Evolutionary conservation across 2,888 invertebrate genomes (phyloP).

Genomic region (Epinotia demarniana): DNA sequence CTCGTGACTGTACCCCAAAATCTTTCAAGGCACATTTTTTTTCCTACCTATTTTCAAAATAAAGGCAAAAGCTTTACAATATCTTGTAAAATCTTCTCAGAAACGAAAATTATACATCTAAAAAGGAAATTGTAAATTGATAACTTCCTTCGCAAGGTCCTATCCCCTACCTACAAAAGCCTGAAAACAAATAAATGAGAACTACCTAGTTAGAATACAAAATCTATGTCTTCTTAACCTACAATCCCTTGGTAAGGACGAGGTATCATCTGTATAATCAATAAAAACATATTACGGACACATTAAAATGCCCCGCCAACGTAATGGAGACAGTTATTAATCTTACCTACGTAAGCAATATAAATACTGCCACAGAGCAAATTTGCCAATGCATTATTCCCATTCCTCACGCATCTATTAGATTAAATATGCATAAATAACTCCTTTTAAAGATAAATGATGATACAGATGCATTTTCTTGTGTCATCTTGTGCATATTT

Average conservation of each 20-base stretch:
- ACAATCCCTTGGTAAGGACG: neutral
- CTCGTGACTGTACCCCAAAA: no score
- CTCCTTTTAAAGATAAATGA: slow-evolving; percentile 22
- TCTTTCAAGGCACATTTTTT: no score
- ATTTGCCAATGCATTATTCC: slow-evolving; percentile 20
- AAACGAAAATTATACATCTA: no score
- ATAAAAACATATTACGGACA: slow-evolving; percentile 15
- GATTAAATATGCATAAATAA: slow-evolving; percentile 19
- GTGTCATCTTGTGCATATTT: slow-evolving; percentile 27
- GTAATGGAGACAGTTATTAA: slow-evolving; percentile 23
- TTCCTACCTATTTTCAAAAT: no score
- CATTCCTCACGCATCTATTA: slow-evolving; percentile 32
- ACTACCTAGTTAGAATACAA: no score
- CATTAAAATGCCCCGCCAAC: slow-evolving; percentile 18
- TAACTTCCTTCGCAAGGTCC: no score
- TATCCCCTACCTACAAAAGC: no score
- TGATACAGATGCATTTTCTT: slow-evolving; percentile 10
- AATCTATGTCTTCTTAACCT: neutral
- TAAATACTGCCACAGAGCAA: no score
- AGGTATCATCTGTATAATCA: neutral
- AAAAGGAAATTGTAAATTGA: no score
- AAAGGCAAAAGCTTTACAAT: no score
- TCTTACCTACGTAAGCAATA: slow-evolving; percentile 7
- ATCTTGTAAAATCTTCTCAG: no score
- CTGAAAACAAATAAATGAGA: no score